Evolutionary conservation across 2,797 vertebrate genomes (phyloP).

Genomic region (Siniperca obscura): DNA sequence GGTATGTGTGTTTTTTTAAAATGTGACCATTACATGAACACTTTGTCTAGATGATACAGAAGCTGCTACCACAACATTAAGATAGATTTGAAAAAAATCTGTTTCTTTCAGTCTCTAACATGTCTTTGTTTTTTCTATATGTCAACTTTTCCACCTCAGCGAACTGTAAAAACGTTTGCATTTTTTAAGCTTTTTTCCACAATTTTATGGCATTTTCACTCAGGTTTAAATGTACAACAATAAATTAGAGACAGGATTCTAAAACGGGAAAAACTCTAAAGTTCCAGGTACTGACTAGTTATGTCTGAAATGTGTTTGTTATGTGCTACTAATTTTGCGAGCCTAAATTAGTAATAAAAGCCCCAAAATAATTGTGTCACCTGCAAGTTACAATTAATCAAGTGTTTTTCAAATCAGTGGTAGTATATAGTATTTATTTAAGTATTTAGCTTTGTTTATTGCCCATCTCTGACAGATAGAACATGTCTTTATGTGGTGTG

Average conservation of each 20-base stretch:
- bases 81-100: background rate
- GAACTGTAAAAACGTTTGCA: background rate
- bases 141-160: too few relatives aligned
- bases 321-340: background rate
- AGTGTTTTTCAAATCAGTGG: background rate
- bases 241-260: background rate
- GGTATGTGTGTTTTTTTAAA: background rate
- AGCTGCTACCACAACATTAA: background rate
- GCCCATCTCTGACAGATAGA: constrained; percentile 17
- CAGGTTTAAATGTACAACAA: background rate
- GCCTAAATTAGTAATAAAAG: background rate
- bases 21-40: background rate
- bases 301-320: background rate
- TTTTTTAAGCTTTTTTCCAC: too few relatives aligned
- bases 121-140: background rate
- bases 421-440: too few relatives aligned
- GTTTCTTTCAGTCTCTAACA: background rate
- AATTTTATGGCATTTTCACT: background rate
- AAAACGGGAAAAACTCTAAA: background rate
- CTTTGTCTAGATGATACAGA: background rate
- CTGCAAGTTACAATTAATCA: background rate
- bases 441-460: constrained; percentile 23
- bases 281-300: background rate
- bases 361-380: background rate
- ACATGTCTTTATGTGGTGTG: constrained; percentile 28